Evolutionary conservation across 2,113 vertebrate species (phyloP).

Genomic region (Sinosuthora webbiana): DNA sequence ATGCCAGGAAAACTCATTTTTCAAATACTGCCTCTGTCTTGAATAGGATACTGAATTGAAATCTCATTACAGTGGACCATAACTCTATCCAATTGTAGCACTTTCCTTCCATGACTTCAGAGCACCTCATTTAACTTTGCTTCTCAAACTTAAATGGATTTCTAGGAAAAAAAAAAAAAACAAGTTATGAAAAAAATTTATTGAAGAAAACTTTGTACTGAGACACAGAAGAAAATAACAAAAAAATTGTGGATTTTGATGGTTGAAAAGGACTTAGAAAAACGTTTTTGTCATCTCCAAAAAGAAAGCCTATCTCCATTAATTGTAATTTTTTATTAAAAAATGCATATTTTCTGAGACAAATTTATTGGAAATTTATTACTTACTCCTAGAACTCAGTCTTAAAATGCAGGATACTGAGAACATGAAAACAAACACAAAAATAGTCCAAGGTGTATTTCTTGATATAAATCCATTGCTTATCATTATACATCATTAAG

Average conservation of each 20-base stretch:
- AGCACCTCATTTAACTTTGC: background rate
- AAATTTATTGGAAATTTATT: background rate
- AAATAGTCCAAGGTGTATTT: background rate
- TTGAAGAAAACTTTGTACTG: background rate
- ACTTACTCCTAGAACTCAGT: background rate
- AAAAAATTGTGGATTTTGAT: background rate
- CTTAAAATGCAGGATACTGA: background rate
- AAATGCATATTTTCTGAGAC: background rate
- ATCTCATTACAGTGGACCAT: background rate
- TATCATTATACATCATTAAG: background rate
- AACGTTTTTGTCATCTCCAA: background rate
- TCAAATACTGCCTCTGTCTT: background rate
- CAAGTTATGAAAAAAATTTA: background rate
- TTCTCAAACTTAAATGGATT: background rate
- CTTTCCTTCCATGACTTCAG: background rate
- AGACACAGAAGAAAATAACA: background rate
- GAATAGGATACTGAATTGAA: background rate
- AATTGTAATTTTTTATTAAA: background rate
- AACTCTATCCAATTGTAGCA: background rate
- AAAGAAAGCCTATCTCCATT: background rate
- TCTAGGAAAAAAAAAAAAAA: background rate
- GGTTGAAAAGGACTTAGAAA: background rate
- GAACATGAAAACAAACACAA: background rate
- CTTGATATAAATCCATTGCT: background rate
- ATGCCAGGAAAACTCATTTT: background rate